Evolutionary conservation across 2,797 vertebrate species (phyloP).

Genomic region (Alexandromys oeconomus): DNA sequence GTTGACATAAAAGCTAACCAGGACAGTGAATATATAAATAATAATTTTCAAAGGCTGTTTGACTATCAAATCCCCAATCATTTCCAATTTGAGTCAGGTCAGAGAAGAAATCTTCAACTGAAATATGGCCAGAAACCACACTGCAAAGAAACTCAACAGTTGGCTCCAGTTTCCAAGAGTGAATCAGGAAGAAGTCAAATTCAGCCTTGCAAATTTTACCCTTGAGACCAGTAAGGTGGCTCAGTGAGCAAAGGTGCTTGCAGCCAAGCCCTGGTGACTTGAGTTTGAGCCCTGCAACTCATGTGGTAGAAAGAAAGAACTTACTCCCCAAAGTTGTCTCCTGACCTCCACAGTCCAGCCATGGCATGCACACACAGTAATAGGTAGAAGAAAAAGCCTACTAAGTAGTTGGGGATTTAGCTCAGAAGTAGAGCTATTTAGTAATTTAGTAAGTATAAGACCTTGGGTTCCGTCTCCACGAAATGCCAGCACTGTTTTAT

Average conservation of each 20-base stretch:
- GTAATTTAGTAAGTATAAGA: not conserved
- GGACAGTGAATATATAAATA: not conserved
- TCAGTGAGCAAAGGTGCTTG: not conserved
- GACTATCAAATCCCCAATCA: not conserved
- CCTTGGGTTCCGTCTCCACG: not conserved
- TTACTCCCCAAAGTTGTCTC: not conserved
- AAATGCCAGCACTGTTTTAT: conserved; percentile 31
- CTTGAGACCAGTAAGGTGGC: not conserved
- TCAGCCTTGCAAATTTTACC: conserved; percentile 32
- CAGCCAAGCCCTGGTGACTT: not conserved
- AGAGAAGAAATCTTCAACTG: conserved; percentile 41
- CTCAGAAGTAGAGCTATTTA: not conserved
- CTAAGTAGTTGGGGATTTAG: not conserved
- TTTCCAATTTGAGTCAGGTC: conserved; percentile 61
- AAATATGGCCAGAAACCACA: conserved; percentile 52
- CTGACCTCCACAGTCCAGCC: not conserved
- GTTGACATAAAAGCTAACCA: not conserved
- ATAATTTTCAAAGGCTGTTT: not conserved
- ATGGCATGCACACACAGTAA: not conserved
- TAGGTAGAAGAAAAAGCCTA: not conserved
- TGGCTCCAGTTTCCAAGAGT: not conserved
- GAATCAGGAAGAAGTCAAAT: conserved; percentile 46
- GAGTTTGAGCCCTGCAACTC: not conserved
- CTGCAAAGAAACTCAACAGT: not conserved
- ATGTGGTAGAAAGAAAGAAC: not conserved